Evolutionary conservation across 2,113 vertebrate genomes (phyloP).

Genomic region (Puffinus mauretanicus): DNA sequence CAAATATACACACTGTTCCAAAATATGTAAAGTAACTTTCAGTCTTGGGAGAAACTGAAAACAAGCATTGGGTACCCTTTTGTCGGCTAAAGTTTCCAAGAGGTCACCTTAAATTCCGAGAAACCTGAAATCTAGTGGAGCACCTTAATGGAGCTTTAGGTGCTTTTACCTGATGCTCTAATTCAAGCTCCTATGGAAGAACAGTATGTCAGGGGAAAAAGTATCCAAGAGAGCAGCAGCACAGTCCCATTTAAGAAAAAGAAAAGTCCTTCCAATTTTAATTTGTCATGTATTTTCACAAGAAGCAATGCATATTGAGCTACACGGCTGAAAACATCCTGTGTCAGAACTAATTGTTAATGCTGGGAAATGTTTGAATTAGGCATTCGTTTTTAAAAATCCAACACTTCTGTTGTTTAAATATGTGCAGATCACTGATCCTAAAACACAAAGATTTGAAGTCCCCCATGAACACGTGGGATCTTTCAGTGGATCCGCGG

Average conservation of each 20-base stretch:
- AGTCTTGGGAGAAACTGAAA: background rate
- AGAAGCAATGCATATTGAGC: background rate
- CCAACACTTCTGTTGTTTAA: background rate
- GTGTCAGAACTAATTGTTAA: background rate
- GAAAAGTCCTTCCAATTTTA: background rate
- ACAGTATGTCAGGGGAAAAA: background rate
- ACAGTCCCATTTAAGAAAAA: background rate
- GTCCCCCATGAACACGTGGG: constrained; percentile 84
- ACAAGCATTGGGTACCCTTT: accelerated
- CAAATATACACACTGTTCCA: accelerated
- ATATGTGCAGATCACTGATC: constrained; percentile 83
- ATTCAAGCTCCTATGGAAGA: background rate
- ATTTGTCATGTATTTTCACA: accelerated
- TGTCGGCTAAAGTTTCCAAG: background rate
- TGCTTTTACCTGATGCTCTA: background rate
- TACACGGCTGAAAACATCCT: background rate
- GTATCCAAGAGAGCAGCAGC: background rate
- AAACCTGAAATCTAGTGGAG: background rate
- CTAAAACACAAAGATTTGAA: constrained; percentile 77
- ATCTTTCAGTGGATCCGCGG: constrained; percentile 40
- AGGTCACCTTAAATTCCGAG: background rate
- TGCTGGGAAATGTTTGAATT: background rate
- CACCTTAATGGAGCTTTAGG: background rate
- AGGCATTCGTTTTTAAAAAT: background rate
- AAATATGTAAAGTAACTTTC: background rate